Evolutionary conservation across 2,113 vertebrate genomes (phyloP).

Genomic region (Xenopus tropicalis): DNA sequence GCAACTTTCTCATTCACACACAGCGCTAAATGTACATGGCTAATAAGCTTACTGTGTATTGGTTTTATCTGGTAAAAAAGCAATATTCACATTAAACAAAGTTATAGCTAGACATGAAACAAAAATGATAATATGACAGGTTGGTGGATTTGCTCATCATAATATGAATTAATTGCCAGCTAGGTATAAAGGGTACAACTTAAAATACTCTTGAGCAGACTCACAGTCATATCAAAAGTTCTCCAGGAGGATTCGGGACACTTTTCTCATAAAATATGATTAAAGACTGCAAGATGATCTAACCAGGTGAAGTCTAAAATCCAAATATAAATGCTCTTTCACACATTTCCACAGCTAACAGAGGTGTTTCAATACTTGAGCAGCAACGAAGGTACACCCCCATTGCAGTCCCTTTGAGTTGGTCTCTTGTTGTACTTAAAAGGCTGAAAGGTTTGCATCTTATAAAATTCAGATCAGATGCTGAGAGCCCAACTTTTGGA

Average conservation of each 20-base stretch:
- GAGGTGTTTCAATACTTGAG: constrained; percentile 10
- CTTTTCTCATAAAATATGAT: constrained; percentile 33
- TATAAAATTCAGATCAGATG: constrained; percentile 12
- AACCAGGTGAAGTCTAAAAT: constrained; percentile 30
- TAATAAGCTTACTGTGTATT: too few species aligned
- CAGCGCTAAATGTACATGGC: too few species aligned
- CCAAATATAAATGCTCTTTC: constrained; percentile 40
- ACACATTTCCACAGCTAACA: constrained; percentile 35
- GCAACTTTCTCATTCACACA: too few species aligned
- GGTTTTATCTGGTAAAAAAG: too few species aligned
- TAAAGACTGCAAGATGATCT: constrained; percentile 34
- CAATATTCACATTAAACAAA: constrained; percentile 5
- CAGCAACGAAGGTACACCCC: constrained; percentile 12
- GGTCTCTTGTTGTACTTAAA: constrained; percentile 27
- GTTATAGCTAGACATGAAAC: constrained; percentile 21
- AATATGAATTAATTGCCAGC: constrained; percentile 37
- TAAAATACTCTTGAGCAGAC: constrained; percentile 21
- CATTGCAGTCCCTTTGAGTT: constrained; percentile 3
- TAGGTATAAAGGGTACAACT: constrained; percentile 30
- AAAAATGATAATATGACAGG: constrained; percentile 39
- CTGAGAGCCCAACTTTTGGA: not conserved
- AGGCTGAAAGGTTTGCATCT: not conserved
- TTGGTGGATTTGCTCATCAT: constrained; percentile 39
- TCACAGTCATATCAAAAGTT: constrained; percentile 37
- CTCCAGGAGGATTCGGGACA: constrained; percentile 23